These are phyloP conservation scores for Sinocyclocheilus anshuiensis DNA, from an alignment of 2,113 vertebrate genomes.

Conservation along the genomic window DNA sequence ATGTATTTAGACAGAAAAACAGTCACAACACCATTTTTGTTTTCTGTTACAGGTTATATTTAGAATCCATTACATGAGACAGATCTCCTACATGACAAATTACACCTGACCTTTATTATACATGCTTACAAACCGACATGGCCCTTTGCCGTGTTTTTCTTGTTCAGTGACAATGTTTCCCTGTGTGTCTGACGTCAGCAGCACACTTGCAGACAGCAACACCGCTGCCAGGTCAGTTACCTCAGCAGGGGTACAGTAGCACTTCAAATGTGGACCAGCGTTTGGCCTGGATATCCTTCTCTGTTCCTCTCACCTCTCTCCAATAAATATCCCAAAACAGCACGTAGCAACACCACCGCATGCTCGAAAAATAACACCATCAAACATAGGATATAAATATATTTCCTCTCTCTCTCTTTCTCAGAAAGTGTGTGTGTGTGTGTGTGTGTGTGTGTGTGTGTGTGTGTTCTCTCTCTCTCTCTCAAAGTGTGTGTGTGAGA, in stretches of 20 bases:
- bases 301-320: conserved; percentile 69
- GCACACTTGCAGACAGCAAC: conserved; percentile 17
- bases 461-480: too few species aligned
- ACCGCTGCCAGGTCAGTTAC: conserved; percentile 50
- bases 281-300: conserved; percentile 70
- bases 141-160: conserved; percentile 50
- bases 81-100: conserved; percentile 48
- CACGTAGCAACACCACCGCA: conserved; percentile 68
- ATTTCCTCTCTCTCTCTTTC: conserved; percentile 52
- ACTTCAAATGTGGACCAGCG: conserved; percentile 43
- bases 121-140: conserved; percentile 32
- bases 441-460: too few species aligned
- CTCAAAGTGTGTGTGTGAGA: neutral
- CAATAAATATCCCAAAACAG: conserved; percentile 64
- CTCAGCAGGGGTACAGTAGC: conserved; percentile 54
- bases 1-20: conserved; percentile 5
- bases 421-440: neutral
- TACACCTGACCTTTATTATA: conserved; percentile 54
- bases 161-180: conserved; percentile 44
- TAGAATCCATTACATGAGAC: conserved; percentile 39
- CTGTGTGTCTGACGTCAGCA: conserved; percentile 54
- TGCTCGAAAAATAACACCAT: conserved; percentile 73
- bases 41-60: conserved; percentile 33
- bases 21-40: neutral
- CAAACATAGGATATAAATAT: conserved; percentile 74